A percentile compares a stretch with the other conserved stretches of the same genome.
Evolutionary conservation across 2,113 vertebrate genomes (phyloP).

Genomic region (Clarias macrocephalus): DNA sequence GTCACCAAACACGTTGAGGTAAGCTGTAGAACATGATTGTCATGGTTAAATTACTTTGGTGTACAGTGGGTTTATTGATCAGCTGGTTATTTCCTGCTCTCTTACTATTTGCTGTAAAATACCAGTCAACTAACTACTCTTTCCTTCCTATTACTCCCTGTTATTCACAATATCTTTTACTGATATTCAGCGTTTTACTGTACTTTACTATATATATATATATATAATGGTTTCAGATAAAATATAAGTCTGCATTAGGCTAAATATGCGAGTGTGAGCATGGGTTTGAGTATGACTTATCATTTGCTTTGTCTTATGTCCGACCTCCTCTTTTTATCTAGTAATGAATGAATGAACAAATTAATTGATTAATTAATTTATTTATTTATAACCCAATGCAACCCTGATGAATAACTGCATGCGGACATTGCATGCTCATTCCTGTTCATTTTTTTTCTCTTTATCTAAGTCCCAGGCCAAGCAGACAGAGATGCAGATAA

Average conservation of each 20-base stretch:
- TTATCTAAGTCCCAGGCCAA: slow-evolving; percentile 41
- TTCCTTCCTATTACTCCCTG: too few species aligned
- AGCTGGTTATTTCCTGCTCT: neutral
- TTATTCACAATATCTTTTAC: neutral
- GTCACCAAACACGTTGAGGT: neutral
- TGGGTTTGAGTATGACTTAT: neutral
- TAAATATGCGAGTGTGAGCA: neutral
- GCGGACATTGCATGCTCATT: neutral
- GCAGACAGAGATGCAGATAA: slow-evolving; percentile 54
- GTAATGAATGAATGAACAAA: too few species aligned
- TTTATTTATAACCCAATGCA: too few species aligned
- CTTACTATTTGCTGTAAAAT: neutral
- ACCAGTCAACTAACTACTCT: neutral
- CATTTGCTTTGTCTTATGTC: too few species aligned
- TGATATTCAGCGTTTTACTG: neutral
- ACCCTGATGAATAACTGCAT: neutral
- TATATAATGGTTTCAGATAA: too few species aligned
- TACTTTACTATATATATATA: neutral
- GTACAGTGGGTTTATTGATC: neutral
- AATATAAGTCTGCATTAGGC: neutral
- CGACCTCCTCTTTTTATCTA: too few species aligned
- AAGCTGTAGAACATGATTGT: slow-evolving; percentile 4
- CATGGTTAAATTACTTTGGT: neutral
- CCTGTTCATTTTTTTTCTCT: neutral
- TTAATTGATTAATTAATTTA: too few species aligned